phyloP scores from a whole-genome alignment of 2,113 vertebrate genomes.

The Mugil cephalus region DNA sequence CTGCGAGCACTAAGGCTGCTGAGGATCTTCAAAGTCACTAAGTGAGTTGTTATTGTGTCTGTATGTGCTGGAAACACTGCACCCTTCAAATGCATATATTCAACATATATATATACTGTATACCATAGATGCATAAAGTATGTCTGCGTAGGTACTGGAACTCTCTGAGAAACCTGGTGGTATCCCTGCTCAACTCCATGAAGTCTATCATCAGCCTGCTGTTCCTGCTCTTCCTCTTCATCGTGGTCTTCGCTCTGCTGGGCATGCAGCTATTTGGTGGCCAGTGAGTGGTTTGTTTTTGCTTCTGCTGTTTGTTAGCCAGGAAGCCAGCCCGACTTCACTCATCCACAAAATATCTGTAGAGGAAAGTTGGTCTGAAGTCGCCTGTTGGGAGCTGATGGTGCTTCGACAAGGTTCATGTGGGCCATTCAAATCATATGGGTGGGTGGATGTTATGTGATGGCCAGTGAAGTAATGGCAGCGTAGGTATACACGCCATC shows the following conservation, averaged over 20 bases:
- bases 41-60: slow-evolving; percentile 83
- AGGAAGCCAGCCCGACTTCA: too few relatives aligned
- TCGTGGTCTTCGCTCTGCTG: slow-evolving; percentile 95
- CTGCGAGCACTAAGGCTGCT: slow-evolving; percentile 92
- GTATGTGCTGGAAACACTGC: not conserved
- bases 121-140: not conserved
- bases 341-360: too few relatives aligned
- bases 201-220: slow-evolving; percentile 97
- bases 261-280: slow-evolving; percentile 99
- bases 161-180: slow-evolving; percentile 94
- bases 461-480: too few relatives aligned
- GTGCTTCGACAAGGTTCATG: too few relatives aligned
- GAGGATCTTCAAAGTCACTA: slow-evolving; percentile 97
- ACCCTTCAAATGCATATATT: not conserved
- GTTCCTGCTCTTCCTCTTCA: slow-evolving; percentile 97
- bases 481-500: too few relatives aligned
- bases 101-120: not conserved
- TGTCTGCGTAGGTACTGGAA: slow-evolving; percentile 92
- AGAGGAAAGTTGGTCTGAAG: too few relatives aligned
- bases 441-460: too few relatives aligned
- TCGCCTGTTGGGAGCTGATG: too few relatives aligned
- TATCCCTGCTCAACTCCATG: slow-evolving; percentile 97
- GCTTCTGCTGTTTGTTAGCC: too few relatives aligned
- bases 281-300: slow-evolving; percentile 85
- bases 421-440: too few relatives aligned